Evolutionary conservation across 2,797 vertebrate genomes (phyloP), one percentile per base, ranked within the genome.

Genomic region (Coregonus ussuriensis): DNA sequence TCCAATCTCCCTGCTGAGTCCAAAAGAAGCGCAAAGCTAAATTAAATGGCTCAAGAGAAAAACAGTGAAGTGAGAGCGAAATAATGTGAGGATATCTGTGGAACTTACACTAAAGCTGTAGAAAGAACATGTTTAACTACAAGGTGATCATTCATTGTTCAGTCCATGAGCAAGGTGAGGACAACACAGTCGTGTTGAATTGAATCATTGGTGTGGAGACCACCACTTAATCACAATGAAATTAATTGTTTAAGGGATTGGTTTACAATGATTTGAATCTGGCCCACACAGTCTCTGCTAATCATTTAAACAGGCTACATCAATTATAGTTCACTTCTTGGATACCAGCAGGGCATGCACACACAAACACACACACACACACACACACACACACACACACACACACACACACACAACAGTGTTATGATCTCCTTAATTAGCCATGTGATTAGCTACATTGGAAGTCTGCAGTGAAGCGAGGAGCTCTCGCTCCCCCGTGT

Each of bases 361-460:
- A 37, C 35, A 37, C 35, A 37, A 4, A 37, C 41, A 41, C 41
- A 41, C 41, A 9, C 1, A 21, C 9, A 41, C 11, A 35, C 53
- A 74, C 66, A 74, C 41, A 62, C n/a, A n/a, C 35, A 37, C 35
- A 37, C 35, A 37, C 35, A 37, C 1, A 37, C 41, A 41, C 41
- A 41, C 41, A 9, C 1, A 21, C 9, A 41, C 11, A 35, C 53
- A 74, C 66, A 74, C 41, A 62, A 11, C 41, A 13, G 41, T 47
- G 41, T 47, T 66, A 13, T 66, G 54, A 74, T 74, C 72, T n/a
- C 29, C 29, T 51, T 73, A 72, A 47, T 47, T 47, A 47, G 41
- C 41, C 67, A 77, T 74, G 66, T 74, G 15, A 66, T 11, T 6
- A 31, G 31, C 59, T 74, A 47, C 29, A 71, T 41, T 33, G 71